These are phyloP conservation scores for Phyllostomus discolor DNA, from an alignment of 2,113 vertebrate genomes.

Conservation along the genomic window DNA sequence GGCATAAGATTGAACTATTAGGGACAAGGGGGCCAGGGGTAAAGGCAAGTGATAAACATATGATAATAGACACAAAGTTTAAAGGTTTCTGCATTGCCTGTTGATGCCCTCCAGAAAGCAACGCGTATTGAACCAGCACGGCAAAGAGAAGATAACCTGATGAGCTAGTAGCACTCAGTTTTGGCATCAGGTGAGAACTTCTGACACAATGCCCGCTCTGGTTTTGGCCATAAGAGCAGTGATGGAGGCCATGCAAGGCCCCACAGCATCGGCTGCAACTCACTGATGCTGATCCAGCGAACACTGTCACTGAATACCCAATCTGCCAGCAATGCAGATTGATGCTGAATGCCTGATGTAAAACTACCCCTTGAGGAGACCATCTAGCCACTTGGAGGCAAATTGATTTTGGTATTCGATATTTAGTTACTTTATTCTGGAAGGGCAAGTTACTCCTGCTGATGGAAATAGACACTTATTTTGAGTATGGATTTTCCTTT, in stretches of 20 bases:
- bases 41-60: neutral
- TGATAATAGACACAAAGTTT: neutral
- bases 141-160: neutral
- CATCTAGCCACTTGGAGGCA: neutral
- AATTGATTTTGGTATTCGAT: neutral
- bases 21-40: neutral
- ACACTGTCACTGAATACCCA: neutral
- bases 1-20: neutral
- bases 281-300: neutral
- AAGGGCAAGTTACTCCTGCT: neutral
- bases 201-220: neutral
- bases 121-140: neutral
- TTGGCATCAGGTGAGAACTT: neutral
- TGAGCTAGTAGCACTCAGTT: neutral
- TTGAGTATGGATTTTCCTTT: neutral
- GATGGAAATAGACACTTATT: neutral
- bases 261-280: neutral
- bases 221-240: neutral
- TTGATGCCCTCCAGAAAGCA: neutral
- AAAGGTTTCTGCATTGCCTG: neutral
- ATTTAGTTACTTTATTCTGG: neutral
- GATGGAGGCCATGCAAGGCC: neutral
- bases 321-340: neutral
- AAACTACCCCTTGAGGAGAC: neutral
- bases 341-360: neutral